Percentiles rank a stretch among this genome's conserved stretches.
These are phyloP conservation scores for Pipistrellus nathusii DNA, from an alignment of 2,797 vertebrate genomes.

Conservation along the genomic window DNA sequence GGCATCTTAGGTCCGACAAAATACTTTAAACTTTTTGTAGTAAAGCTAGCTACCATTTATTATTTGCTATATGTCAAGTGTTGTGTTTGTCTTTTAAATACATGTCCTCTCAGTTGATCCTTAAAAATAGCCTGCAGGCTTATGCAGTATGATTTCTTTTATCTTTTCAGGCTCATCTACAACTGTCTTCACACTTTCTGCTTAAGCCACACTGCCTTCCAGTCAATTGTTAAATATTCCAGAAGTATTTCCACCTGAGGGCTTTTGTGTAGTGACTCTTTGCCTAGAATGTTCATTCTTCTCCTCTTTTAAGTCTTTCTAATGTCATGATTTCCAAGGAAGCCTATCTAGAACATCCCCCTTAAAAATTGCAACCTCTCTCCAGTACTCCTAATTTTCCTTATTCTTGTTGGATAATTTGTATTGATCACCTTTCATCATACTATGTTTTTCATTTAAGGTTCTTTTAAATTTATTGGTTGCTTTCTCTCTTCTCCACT, in stretches of 20 bases:
- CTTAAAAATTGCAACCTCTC: conserved; percentile 33
- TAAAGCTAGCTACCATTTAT: conserved; percentile 40
- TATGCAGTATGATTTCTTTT: not conserved
- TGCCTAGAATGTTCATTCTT: not conserved
- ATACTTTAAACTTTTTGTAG: conserved; percentile 17
- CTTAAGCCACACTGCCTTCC: not conserved
- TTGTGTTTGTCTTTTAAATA: conserved; percentile 32
- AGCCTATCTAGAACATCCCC: not conserved
- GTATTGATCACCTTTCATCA: conserved; percentile 25
- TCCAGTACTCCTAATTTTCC: not conserved
- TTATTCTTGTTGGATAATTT: conserved; percentile 38
- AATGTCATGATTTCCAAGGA: conserved; percentile 27
- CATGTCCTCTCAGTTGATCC: not conserved
- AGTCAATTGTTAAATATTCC: not conserved
- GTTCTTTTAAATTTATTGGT: conserved; percentile 24
- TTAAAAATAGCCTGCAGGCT: conserved; percentile 6
- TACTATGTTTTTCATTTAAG: not conserved
- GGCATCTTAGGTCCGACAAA: not conserved
- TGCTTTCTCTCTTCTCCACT: not conserved
- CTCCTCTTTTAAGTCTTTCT: conserved; percentile 24
- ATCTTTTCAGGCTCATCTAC: not conserved
- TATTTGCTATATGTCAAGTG: not conserved
- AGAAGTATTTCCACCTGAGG: not conserved
- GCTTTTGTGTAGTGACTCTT: conserved; percentile 30
- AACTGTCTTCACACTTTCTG: not conserved